Evolutionary conservation across 1,140 invertebrate species (phyloP), one percentile per base, ranked within the genome.

Genomic region (Lasioglossum baleicum): DNA sequence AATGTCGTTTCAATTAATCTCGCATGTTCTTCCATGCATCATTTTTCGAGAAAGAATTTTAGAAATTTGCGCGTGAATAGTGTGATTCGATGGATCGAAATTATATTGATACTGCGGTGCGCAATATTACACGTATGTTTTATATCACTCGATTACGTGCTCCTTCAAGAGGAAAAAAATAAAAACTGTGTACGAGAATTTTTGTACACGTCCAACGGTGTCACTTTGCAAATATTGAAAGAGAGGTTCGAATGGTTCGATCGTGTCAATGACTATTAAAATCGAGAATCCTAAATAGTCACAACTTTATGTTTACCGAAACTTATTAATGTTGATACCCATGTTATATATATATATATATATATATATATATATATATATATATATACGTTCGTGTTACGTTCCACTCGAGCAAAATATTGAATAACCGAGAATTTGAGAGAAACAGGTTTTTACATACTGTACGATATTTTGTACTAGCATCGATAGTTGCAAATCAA

Each of bases 281-380:
- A 56, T 71, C 15, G 3, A 51, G 48, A 17, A 56, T 22, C 35
- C 7, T 26, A 26, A 26, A 26, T 44, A 7, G n/a, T 40, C 51
- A 22, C 22, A 20, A 69, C 20, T 11, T 67, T 79, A 35, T 35
- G 73, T 79, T 79, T 73, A 79, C 70, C 76, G 17, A 15, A 79
- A 73, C 26, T 79, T 79, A 66, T 73, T 79, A 20, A 73, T 79
- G 56, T 73, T 73, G 48, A 79, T 63, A 51, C 51, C 76, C 61
- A 73, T 73, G 48, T n/a, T n/a, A n/a, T n/a, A n/a, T n/a, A n/a
- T n/a, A n/a, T n/a, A n/a, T n/a, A n/a, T n/a, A n/a, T n/a, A n/a
- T n/a, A n/a, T n/a, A n/a, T n/a, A n/a, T n/a, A n/a, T n/a, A n/a
- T n/a, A n/a, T n/a, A n/a, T n/a, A n/a, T n/a, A n/a, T n/a, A n/a